Evolutionary conservation across 1,140 invertebrate genomes (phyloP).

Genomic region (Lucilia cuprina): DNA sequence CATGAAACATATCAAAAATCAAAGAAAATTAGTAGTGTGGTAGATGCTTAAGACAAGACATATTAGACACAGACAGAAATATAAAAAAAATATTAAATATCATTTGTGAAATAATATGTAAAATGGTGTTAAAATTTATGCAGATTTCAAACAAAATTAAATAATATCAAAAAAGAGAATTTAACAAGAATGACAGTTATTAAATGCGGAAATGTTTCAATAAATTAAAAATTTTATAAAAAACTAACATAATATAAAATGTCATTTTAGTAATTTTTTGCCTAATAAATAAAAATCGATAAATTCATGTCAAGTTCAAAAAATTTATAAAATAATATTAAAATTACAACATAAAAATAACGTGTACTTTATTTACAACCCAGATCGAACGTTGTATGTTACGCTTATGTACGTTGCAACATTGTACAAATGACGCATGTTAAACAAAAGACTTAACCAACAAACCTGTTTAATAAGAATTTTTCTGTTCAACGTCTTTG

Average conservation of each 20-base stretch:
- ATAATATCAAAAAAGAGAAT: not conserved
- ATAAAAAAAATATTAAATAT: not conserved
- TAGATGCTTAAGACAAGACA: not conserved
- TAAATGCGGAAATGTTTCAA: not conserved
- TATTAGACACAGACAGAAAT: not conserved
- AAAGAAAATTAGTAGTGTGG: not conserved
- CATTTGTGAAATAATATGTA: not conserved
- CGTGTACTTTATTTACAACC: not conserved
- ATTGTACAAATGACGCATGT: not conserved
- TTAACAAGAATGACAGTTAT: not conserved
- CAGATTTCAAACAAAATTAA: not conserved
- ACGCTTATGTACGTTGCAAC: not conserved
- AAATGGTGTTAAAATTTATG: not conserved
- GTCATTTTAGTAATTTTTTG: too few species aligned
- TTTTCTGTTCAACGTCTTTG: not conserved
- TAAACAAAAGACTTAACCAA: conserved; percentile 35
- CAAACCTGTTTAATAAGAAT: conserved; percentile 22
- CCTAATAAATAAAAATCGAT: not conserved
- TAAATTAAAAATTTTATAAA: not conserved
- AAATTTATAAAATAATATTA: not conserved
- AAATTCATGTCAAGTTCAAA: conserved; percentile 25
- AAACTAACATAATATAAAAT: too few species aligned
- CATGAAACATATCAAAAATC: not conserved
- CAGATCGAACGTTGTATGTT: too few species aligned
- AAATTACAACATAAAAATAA: not conserved